Evolutionary conservation across 2,797 vertebrate species (phyloP).

Genomic region (Galagoides demidoff): DNA sequence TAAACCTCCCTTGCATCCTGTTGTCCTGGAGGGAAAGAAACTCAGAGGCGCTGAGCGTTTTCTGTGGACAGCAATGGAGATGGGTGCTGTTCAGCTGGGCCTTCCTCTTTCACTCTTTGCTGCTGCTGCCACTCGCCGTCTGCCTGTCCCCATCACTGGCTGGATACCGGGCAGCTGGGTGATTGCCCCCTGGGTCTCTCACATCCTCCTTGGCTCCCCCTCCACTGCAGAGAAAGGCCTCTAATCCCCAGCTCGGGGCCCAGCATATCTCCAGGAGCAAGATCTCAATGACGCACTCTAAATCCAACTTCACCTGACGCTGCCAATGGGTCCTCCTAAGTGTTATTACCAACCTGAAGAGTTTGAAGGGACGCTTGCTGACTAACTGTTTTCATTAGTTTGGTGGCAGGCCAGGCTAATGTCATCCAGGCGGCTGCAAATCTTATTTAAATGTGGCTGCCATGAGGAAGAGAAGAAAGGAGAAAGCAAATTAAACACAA

Average conservation of each 20-base stretch:
- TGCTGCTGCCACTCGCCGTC: fast-evolving
- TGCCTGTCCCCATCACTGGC: fast-evolving
- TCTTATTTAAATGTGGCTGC: background rate
- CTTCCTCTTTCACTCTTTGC: fast-evolving
- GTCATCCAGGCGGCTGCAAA: background rate
- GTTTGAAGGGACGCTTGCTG: background rate
- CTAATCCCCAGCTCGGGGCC: too few species aligned
- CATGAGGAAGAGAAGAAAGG: fast-evolving
- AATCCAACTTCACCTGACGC: background rate
- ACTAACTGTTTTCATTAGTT: constrained; percentile 32
- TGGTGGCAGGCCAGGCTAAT: background rate
- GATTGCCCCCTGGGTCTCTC: fast-evolving
- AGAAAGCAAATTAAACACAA: fast-evolving
- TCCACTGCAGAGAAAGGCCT: background rate
- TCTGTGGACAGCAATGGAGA: background rate
- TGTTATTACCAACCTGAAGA: background rate
- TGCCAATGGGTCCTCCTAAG: background rate
- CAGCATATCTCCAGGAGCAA: background rate
- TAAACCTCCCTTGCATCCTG: fast-evolving
- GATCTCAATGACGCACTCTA: background rate
- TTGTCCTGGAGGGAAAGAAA: fast-evolving
- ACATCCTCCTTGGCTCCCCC: fast-evolving
- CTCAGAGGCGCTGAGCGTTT: fast-evolving
- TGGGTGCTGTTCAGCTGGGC: fast-evolving
- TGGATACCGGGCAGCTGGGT: fast-evolving